Percentiles rank a stretch among this genome's conserved stretches.
Conservation (phyloP, 1,140 invertebrate species). For the Helicorthomorpha holstii region DNA sequence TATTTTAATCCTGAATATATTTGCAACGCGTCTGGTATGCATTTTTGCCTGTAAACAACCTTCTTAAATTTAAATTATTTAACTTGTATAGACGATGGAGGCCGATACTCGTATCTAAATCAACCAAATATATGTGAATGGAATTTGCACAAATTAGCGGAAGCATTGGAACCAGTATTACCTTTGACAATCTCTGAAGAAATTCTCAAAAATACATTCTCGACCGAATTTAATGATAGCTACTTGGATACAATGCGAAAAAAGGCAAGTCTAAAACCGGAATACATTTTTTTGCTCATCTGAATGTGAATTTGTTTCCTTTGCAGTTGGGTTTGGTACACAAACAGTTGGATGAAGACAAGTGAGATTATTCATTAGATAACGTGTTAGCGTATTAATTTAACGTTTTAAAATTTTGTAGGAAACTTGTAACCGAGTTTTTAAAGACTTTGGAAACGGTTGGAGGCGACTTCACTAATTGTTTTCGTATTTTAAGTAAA, state of each 20-base stretch:
- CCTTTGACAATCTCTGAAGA: slow-evolving; percentile 17
- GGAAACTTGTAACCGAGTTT: slow-evolving; percentile 32
- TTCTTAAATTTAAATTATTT: background rate
- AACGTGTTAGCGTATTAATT: background rate
- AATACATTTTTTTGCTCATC: background rate
- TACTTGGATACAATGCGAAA: slow-evolving; percentile 19
- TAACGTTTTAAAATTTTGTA: slow-evolving; percentile 8
- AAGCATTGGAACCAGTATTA: slow-evolving; percentile 33
- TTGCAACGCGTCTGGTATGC: slow-evolving; percentile 27
- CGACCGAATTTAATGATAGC: slow-evolving; percentile 12
- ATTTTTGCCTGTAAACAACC: background rate
- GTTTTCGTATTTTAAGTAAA: slow-evolving; percentile 37
- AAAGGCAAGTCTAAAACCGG: slow-evolving; percentile 17
- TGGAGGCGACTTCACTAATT: slow-evolving; percentile 42
- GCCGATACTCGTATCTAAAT: slow-evolving; percentile 31
- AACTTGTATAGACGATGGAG: slow-evolving; percentile 30
- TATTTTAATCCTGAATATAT: slow-evolving; percentile 39
- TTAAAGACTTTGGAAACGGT: slow-evolving; percentile 41
- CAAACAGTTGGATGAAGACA: slow-evolving; percentile 17
- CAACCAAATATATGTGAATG: slow-evolving; percentile 35
- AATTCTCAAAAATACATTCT: slow-evolving; percentile 13
- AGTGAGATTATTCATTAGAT: slow-evolving; percentile 8
- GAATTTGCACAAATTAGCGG: slow-evolving; percentile 39
- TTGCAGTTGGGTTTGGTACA: slow-evolving; percentile 20
- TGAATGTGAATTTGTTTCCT: too few species aligned